Conservation (phyloP, 2,113 vertebrate species). For the Proteles cristata region DNA sequence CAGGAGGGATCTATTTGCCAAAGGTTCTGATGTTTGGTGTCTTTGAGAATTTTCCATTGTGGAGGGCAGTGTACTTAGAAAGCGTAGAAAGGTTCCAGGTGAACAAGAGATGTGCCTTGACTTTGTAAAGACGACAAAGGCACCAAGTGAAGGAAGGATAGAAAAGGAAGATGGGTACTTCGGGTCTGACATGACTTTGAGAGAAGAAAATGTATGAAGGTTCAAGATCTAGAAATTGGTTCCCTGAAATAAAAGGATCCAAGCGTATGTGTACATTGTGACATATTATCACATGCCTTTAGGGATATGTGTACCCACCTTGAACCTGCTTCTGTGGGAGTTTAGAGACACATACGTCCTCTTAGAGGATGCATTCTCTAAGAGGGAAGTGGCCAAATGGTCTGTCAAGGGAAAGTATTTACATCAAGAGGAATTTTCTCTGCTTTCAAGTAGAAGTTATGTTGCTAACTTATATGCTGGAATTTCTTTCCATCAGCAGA, state of each 20-base stretch:
- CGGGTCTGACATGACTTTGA: neutral
- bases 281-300: neutral
- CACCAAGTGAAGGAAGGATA: neutral
- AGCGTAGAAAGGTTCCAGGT: neutral
- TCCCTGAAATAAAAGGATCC: neutral
- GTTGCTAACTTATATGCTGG: neutral
- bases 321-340: neutral
- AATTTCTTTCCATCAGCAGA: slow-evolving; percentile 22
- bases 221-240: neutral
- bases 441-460: neutral
- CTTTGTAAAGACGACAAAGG: neutral
- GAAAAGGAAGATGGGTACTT: neutral
- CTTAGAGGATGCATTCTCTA: neutral
- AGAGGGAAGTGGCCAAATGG: neutral
- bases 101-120: neutral
- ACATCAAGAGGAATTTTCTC: neutral
- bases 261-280: neutral
- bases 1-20: neutral
- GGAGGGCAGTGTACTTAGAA: neutral
- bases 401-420: neutral
- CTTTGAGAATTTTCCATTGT: neutral
- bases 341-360: neutral
- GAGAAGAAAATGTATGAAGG: neutral
- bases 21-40: neutral
- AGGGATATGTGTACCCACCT: neutral